Conservation (phyloP, 2,888 invertebrate species). For the Synanthedon myopaeformis region DNA sequence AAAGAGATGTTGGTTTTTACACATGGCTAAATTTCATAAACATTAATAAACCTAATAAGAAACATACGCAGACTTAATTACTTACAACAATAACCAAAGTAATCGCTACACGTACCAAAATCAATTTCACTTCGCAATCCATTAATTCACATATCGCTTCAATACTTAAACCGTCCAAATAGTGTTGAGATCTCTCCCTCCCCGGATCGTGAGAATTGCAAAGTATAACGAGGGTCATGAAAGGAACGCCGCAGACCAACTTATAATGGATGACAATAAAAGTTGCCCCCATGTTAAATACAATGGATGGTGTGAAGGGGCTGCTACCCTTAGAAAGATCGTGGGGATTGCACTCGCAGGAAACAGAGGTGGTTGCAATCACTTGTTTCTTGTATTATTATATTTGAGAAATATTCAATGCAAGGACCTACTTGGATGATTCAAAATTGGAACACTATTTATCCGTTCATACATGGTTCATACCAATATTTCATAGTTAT, state of each 20-base stretch:
- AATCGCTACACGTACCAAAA: constrained; percentile 24
- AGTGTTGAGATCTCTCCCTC: background rate
- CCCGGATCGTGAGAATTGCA: background rate
- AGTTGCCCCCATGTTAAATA: constrained; percentile 59
- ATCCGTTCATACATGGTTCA: no score
- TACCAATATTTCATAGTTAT: no score
- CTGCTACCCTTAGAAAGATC: constrained; percentile 39
- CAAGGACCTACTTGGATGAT: no score
- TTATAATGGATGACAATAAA: constrained; percentile 45
- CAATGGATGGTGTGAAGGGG: constrained; percentile 58
- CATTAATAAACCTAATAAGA: background rate
- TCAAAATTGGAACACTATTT: no score
- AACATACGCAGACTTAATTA: background rate
- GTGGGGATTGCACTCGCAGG: background rate
- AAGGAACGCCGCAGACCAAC: constrained; percentile 29
- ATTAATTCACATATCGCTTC: constrained; percentile 58
- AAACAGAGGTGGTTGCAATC: background rate
- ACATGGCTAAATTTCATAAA: no score
- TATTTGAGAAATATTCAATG: background rate
- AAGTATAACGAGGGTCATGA: constrained; percentile 10
- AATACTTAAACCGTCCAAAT: constrained; percentile 23
- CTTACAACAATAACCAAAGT: background rate
- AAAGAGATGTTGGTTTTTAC: no score
- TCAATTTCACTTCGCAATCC: constrained; percentile 59
- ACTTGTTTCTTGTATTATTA: background rate